Base-by-base conservation (phyloP, 2,888 invertebrate species). In the Ectropis crepuscularia region DNA sequence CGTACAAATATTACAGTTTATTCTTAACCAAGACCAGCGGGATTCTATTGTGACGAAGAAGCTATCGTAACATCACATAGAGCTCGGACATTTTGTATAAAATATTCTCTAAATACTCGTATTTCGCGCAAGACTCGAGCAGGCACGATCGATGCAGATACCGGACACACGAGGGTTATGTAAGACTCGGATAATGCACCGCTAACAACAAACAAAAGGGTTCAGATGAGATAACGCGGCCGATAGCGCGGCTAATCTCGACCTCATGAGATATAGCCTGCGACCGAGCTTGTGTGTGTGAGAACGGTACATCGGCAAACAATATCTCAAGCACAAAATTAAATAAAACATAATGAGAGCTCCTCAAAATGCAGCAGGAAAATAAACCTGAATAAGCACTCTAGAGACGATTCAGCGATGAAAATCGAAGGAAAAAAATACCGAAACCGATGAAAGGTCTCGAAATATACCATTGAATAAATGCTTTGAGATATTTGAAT, bases 131-230 rank as follows among this genome's bases (percentile, higher is more conserved):
- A 28, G n/a, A 5, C 38, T 10, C 28, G 39, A 41, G 41, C 10
- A 37, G 46, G 28, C 8, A 9, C 16, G 42, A 51, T 46, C 39
- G 36, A 46, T 46, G 49, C 7, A 37, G 43, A 48, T 49, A 50
- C 16, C 46, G 8, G 11, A 53, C 39, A 45, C 8, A n/a, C 37
- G 28, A 58, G 4, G 4, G 36, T 63, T 59, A 64, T 39, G 55
- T 38, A 60, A 55, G 39, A 57, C 16, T 36, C 9, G 58, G 10
- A 49, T 59, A 57, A 54, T 43, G 12, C 10, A 41, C 49, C 45
- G 57, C 46, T 61, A 55, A 61, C 49, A 59, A 57, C 53, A 57
- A 57, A 51, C 51, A 57, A 47, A 57, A 59, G 6, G 59, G 42
- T 10, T 41, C 37, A 41, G 53, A 53, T 51, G 61, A 41, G 61